These are phyloP conservation scores for Sycophila texana DNA, from an alignment of 2,888 invertebrate genomes.

Conservation along the genomic window DNA sequence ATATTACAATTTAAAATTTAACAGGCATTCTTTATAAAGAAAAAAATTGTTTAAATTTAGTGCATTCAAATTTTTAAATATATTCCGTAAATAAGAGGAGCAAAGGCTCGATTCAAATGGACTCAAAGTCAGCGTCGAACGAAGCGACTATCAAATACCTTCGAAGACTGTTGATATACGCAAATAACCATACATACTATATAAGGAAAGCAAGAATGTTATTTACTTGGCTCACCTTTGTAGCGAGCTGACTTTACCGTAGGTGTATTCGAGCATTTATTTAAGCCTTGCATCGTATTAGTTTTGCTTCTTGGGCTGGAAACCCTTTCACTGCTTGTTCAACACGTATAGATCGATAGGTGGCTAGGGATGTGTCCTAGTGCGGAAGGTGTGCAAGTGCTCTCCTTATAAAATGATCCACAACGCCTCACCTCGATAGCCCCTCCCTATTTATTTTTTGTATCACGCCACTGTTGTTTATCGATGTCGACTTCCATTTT, in stretches of 20 bases:
- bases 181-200: slow-evolving; percentile 66
- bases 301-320: slow-evolving; percentile 76
- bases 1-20: too few species aligned
- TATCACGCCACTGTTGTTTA: not conserved
- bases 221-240: slow-evolving; percentile 72
- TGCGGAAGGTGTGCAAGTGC: slow-evolving; percentile 74
- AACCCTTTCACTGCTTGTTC: slow-evolving; percentile 75
- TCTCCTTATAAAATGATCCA: slow-evolving; percentile 57
- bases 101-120: slow-evolving; percentile 3
- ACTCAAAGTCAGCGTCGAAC: not conserved
- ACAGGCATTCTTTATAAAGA: too few species aligned
- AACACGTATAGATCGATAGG: slow-evolving; percentile 71
- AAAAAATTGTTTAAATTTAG: not conserved
- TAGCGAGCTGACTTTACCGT: slow-evolving; percentile 73
- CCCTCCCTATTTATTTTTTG: not conserved
- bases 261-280: slow-evolving; percentile 75
- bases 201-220: slow-evolving; percentile 71
- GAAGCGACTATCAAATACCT: slow-evolving; percentile 66
- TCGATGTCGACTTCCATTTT: too few species aligned
- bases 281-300: slow-evolving; percentile 75
- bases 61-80: not conserved
- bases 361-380: slow-evolving; percentile 73
- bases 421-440: slow-evolving; percentile 8
- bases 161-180: slow-evolving; percentile 65
- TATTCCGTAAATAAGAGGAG: not conserved